phyloP scores from a whole-genome alignment of 2,797 vertebrate genomes.

The Coluber constrictor region DNA sequence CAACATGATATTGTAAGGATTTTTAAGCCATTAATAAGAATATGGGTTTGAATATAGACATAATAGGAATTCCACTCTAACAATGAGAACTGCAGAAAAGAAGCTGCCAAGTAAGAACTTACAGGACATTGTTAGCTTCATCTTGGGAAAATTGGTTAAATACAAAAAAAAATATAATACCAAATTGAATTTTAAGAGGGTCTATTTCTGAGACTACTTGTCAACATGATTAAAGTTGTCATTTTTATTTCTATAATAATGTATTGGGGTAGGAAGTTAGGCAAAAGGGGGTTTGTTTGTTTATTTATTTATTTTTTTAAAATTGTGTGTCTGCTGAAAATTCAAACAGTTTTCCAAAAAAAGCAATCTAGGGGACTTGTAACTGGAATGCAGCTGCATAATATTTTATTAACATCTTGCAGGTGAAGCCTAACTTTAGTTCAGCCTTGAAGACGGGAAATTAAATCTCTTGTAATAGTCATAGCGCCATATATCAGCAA shows the following conservation, averaged over 20 bases:
- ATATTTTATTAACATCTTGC: constrained; percentile 78
- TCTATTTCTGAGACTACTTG: constrained; percentile 76
- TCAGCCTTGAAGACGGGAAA: constrained; percentile 71
- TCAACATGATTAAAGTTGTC: constrained; percentile 75
- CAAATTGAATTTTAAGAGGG: constrained; percentile 67
- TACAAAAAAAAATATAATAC: constrained; percentile 64
- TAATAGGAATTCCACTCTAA: constrained; percentile 61
- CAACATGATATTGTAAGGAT: constrained; percentile 39
- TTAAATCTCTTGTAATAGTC: constrained; percentile 68
- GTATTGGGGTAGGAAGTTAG: constrained; percentile 65
- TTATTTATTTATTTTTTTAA: constrained; percentile 6
- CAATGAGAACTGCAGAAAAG: constrained; percentile 63
- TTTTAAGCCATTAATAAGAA: constrained; percentile 67
- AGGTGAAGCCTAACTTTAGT: constrained; percentile 82
- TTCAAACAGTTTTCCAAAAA: constrained; percentile 64
- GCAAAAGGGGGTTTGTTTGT: constrained; percentile 57
- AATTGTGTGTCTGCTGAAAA: constrained; percentile 65
- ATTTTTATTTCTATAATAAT: constrained; percentile 77
- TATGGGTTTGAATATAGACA: constrained; percentile 60
- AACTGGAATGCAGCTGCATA: constrained; percentile 76
- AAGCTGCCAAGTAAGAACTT: constrained; percentile 69
- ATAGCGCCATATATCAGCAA: constrained; percentile 61
- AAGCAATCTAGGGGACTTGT: constrained; percentile 78
- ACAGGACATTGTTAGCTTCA: constrained; percentile 63
- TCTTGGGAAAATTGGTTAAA: constrained; percentile 70